Conservation (phyloP, 1,140 invertebrate genomes). For the Hydropsyche tenuis region DNA sequence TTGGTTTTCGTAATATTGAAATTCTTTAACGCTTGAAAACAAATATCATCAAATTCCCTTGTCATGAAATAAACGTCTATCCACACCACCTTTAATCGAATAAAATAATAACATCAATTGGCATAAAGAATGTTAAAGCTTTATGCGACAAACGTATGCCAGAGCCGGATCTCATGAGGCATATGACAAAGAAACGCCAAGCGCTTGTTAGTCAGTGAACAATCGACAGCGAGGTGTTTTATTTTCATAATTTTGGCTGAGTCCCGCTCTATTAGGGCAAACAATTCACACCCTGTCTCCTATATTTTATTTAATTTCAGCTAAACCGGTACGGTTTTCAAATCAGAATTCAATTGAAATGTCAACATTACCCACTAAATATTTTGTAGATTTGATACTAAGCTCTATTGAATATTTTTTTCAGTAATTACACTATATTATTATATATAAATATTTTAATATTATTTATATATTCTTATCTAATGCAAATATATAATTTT, state of each 20-base stretch:
- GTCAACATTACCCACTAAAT: conserved; percentile 40
- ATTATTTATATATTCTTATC: conserved; percentile 1
- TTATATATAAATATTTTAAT: conserved; percentile 10
- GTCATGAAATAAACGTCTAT: conserved; percentile 30
- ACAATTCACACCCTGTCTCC: conserved; percentile 49
- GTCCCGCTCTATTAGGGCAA: conserved; percentile 44
- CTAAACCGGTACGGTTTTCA: conserved; percentile 43
- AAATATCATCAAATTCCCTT: conserved; percentile 29
- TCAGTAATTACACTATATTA: background rate
- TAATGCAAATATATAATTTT: conserved; percentile 9
- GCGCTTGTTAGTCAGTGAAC: background rate
- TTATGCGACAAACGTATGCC: conserved; percentile 30
- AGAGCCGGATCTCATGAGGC: background rate
- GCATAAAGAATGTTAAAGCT: conserved; percentile 30
- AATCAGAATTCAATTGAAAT: conserved; percentile 44
- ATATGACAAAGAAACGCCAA: background rate
- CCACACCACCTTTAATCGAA: conserved; percentile 43
- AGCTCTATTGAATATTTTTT: conserved; percentile 48
- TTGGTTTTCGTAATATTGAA: too few relatives aligned
- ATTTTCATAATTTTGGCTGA: conserved; percentile 11
- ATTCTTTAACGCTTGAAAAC: background rate
- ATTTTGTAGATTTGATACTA: conserved; percentile 48
- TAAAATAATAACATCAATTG: conserved; percentile 39
- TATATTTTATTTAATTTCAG: conserved; percentile 46
- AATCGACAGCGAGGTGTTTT: background rate